A percentile compares a stretch with the other conserved stretches of the same genome.
Conservation (phyloP, 1,140 invertebrate genomes). For the Triops cancriformis region DNA sequence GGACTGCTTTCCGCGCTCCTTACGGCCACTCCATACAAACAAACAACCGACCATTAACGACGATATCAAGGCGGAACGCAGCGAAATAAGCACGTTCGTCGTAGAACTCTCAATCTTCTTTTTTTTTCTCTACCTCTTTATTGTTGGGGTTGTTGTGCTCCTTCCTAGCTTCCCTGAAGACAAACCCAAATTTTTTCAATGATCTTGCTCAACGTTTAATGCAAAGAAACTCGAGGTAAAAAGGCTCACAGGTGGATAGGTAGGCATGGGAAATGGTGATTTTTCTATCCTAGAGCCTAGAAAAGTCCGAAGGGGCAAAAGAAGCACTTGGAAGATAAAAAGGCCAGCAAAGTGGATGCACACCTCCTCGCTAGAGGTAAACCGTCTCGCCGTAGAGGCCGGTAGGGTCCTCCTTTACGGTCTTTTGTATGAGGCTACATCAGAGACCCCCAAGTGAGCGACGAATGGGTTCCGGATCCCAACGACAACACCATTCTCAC, state of each 20-base stretch:
- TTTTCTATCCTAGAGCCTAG: neutral
- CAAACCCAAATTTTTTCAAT: neutral
- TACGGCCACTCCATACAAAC: neutral
- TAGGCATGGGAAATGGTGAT: neutral
- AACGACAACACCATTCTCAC: constrained; percentile 10
- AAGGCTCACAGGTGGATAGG: neutral
- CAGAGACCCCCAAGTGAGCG: neutral
- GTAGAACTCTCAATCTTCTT: neutral
- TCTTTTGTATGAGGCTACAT: constrained; percentile 9
- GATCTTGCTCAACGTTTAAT: neutral
- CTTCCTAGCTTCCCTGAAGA: neutral
- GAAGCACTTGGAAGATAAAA: neutral
- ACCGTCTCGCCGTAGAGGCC: neutral
- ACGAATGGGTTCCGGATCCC: constrained; percentile 1
- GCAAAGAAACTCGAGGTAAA: neutral
- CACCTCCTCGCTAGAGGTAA: constrained; percentile 5
- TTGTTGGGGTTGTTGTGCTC: neutral
- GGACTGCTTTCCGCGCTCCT: neutral
- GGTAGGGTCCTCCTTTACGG: neutral
- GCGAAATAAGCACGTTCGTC: neutral
- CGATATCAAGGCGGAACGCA: neutral
- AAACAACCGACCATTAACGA: neutral
- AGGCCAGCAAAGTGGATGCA: neutral
- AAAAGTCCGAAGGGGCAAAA: neutral
- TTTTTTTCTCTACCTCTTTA: too few relatives aligned